phyloP scores from a whole-genome alignment of 2,113 vertebrate genomes.

The Oncorhynchus tshawytscha region DNA sequence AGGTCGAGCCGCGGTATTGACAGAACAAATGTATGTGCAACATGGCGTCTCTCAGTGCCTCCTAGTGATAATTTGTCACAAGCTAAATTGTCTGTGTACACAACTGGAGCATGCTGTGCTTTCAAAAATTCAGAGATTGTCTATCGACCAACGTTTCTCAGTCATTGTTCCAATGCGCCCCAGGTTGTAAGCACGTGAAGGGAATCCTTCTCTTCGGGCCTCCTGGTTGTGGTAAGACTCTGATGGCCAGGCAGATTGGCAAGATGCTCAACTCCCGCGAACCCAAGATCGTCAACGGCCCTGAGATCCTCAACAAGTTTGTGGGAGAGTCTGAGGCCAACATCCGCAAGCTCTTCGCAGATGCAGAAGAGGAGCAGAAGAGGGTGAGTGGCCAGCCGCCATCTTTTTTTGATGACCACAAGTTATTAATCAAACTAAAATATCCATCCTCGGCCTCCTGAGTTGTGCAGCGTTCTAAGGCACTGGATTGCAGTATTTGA shows the following conservation, averaged over 20 bases:
- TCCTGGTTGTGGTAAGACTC: slow-evolving; percentile 95
- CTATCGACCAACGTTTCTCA: too few species aligned
- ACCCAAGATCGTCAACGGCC: slow-evolving; percentile 95
- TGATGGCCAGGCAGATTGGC: slow-evolving; percentile 97
- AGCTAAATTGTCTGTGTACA: too few species aligned
- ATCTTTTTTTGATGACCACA: background rate
- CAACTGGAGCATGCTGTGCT: too few species aligned
- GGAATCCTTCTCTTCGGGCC: slow-evolving; percentile 94
- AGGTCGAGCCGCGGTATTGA: too few species aligned
- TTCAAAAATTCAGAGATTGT: too few species aligned
- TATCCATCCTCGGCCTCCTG: too few species aligned
- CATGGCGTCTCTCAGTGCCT: too few species aligned
- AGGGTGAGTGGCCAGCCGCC: slow-evolving; percentile 72
- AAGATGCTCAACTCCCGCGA: slow-evolving; percentile 98
- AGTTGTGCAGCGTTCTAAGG: too few species aligned
- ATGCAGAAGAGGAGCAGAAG: slow-evolving; percentile 96
- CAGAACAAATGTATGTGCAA: too few species aligned
- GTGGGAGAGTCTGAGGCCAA: slow-evolving; percentile 97
- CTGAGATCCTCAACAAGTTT: slow-evolving; percentile 97
- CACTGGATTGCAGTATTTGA: too few species aligned
- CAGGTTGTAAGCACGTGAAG: slow-evolving; percentile 99
- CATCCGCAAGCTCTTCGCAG: slow-evolving; percentile 96
- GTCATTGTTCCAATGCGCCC: background rate
- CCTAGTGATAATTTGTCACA: too few species aligned
- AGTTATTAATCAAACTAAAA: too few species aligned